phyloP scores from a whole-genome alignment of 37 sponge, comb jelly and placozoan species.

The Spongia lamella region DNA sequence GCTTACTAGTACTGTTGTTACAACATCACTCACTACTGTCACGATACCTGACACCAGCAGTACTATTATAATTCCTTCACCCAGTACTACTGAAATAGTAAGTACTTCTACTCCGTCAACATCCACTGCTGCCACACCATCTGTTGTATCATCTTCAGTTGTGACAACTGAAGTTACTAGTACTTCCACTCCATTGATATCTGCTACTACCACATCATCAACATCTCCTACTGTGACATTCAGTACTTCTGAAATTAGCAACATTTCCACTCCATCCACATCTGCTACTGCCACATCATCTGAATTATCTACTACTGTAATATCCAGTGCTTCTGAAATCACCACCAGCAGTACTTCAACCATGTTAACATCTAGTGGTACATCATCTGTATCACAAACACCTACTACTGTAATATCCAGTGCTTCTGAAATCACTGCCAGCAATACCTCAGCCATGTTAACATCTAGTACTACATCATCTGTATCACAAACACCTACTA shows the following conservation, averaged over 20 bases:
- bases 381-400: not conserved
- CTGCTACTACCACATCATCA: not conserved
- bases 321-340: not conserved
- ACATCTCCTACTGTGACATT: not conserved
- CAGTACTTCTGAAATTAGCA: not conserved
- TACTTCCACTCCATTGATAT: not conserved
- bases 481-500: not conserved
- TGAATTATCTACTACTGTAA: not conserved
- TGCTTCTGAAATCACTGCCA: not conserved
- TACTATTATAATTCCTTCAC: not conserved
- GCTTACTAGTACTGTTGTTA: not conserved
- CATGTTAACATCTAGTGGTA: not conserved
- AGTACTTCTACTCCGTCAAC: not conserved
- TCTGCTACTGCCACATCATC: not conserved
- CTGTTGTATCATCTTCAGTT: not conserved
- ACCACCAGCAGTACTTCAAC: not conserved
- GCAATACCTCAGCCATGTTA: not conserved
- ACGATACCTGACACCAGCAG: not conserved
- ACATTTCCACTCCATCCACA: not conserved
- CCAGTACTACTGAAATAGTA: not conserved
- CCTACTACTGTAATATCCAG: not conserved
- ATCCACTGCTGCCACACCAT: constrained; percentile 5
- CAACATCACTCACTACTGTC: not conserved
- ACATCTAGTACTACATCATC: not conserved
- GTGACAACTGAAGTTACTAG: too few relatives aligned